These are phyloP conservation scores for Hipposideros larvatus DNA, from an alignment of 2,797 vertebrate genomes.

Conservation along the genomic window DNA sequence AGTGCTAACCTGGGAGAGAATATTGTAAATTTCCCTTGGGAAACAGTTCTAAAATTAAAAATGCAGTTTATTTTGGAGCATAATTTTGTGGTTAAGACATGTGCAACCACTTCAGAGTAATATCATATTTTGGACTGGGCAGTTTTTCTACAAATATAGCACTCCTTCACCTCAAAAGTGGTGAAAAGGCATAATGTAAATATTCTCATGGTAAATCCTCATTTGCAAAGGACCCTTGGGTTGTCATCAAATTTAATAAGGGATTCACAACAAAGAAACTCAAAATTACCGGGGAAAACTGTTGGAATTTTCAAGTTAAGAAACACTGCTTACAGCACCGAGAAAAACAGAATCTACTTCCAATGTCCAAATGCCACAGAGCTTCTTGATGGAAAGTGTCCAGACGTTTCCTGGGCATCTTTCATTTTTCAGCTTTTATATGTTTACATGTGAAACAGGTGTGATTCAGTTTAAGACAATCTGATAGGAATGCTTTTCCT, in stretches of 20 bases:
- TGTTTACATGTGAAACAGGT: constrained; percentile 25
- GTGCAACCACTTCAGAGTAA: not conserved
- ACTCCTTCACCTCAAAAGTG: not conserved
- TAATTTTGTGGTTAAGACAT: not conserved
- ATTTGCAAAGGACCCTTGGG: not conserved
- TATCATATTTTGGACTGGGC: not conserved
- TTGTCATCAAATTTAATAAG: not conserved
- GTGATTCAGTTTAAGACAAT: not conserved
- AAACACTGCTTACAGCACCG: not conserved
- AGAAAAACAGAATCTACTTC: not conserved
- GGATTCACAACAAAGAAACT: not conserved
- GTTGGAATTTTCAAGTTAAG: not conserved
- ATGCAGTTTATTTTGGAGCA: not conserved
- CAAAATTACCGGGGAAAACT: not conserved
- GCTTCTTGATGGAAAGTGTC: not conserved
- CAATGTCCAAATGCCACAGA: not conserved
- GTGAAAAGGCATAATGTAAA: not conserved
- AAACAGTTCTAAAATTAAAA: constrained; percentile 49
- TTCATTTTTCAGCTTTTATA: constrained; percentile 27
- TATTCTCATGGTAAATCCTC: not conserved
- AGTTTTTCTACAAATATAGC: constrained; percentile 3
- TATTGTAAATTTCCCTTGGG: constrained; percentile 4
- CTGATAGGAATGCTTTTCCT: not conserved
- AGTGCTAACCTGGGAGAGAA: not conserved
- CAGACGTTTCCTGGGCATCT: not conserved